Conservation (phyloP, 2,797 vertebrate species). For the Synanceia verrucosa region DNA sequence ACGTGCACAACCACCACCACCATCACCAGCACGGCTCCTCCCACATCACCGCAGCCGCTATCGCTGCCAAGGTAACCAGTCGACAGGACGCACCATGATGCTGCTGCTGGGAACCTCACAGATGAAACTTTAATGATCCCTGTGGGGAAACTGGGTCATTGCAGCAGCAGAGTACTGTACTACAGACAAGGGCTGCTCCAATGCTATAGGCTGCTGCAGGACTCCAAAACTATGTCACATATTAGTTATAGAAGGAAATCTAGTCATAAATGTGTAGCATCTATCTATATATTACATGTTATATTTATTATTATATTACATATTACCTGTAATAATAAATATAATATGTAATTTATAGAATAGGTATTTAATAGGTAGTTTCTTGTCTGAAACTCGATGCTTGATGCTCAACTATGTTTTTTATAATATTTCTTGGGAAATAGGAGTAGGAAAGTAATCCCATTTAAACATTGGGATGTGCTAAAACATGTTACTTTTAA, state of each 20-base stretch:
- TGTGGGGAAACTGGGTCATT: slow-evolving; percentile 51
- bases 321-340: no score
- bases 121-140: slow-evolving; percentile 59
- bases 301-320: no score
- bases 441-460: not conserved
- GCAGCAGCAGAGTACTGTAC: slow-evolving; percentile 34
- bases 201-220: slow-evolving; percentile 11
- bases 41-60: slow-evolving; percentile 94
- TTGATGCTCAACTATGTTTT: not conserved
- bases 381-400: not conserved
- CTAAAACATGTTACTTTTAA: not conserved
- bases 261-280: no score
- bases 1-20: slow-evolving; percentile 85
- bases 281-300: no score
- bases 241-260: not conserved
- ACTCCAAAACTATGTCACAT: not conserved
- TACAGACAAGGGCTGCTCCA: slow-evolving; percentile 9
- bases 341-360: no score
- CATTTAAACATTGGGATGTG: not conserved
- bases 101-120: slow-evolving; percentile 13
- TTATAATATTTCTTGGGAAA: not conserved
- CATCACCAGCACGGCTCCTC: slow-evolving; percentile 81
- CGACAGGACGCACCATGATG: not conserved
- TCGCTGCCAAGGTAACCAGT: slow-evolving; percentile 92
- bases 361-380: no score